A percentile compares a stretch with the other conserved stretches of the same genome.
These are phyloP conservation scores for Meriones psammophilus DNA, from an alignment of 2,797 vertebrate species.

Conservation along the genomic window DNA sequence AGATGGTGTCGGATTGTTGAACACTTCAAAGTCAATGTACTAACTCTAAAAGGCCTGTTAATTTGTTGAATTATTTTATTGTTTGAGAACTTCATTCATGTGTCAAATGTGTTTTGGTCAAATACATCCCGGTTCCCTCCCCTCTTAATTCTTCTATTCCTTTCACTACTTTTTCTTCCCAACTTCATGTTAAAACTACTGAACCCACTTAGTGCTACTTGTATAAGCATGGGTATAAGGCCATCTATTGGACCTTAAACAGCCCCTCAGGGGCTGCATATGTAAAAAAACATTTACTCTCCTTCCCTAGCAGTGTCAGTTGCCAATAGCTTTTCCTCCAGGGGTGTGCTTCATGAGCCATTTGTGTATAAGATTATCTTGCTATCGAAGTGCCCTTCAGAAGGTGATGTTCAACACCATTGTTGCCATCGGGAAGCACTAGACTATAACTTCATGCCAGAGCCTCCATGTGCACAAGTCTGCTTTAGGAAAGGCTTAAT, in stretches of 20 bases:
- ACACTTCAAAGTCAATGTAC: background rate
- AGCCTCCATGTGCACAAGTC: conserved; percentile 68
- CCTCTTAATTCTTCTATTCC: background rate
- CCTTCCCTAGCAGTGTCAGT: background rate
- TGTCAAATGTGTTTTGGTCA: background rate
- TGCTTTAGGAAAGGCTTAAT: conserved; percentile 80
- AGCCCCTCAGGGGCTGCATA: too few relatives aligned
- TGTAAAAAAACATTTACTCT: background rate
- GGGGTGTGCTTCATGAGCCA: background rate
- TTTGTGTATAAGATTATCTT: conserved; percentile 73
- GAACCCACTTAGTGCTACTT: background rate
- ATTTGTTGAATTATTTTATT: background rate
- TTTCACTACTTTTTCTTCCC: background rate
- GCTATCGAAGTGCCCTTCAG: conserved; percentile 36
- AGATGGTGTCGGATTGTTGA: background rate
- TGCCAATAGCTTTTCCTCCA: background rate
- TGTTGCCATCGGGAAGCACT: conserved; percentile 75
- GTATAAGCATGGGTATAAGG: background rate
- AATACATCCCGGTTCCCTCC: too few relatives aligned
- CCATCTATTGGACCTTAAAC: background rate
- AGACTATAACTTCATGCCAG: conserved; percentile 77
- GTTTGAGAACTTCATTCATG: background rate
- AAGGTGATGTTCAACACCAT: conserved; percentile 56
- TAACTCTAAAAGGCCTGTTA: background rate
- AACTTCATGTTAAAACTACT: background rate